Conservation (phyloP, 1,140 invertebrate genomes). For the Yoshiicerus persimilis region DNA sequence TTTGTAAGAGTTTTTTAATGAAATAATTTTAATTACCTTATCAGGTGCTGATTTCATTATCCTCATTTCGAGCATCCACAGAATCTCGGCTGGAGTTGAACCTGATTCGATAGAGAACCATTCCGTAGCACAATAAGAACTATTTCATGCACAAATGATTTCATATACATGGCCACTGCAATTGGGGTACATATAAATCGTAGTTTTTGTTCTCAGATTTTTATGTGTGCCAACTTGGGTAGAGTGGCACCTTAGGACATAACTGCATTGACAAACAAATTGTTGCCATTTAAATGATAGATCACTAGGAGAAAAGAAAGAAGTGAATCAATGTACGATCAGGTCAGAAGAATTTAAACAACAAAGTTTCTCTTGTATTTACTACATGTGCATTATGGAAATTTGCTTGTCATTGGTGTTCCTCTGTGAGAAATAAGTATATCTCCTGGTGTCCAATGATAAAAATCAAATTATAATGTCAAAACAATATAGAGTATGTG, state of each 20-base stretch:
- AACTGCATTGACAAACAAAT: neutral
- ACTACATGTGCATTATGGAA: neutral
- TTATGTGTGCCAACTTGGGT: neutral
- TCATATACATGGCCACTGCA: neutral
- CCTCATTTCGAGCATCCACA: slow-evolving; percentile 9
- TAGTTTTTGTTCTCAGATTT: neutral
- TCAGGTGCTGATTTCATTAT: slow-evolving; percentile 22
- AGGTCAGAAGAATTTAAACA: neutral
- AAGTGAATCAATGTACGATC: neutral
- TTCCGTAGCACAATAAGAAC: neutral
- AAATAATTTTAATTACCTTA: slow-evolving; percentile 5
- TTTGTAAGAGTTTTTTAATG: too few species aligned
- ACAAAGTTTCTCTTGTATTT: neutral
- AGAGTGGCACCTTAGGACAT: neutral
- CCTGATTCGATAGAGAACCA: slow-evolving; percentile 1
- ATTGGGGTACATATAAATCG: neutral
- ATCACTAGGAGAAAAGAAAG: neutral
- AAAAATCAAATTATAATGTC: neutral
- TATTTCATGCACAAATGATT: neutral
- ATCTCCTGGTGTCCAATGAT: neutral
- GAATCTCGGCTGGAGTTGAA: neutral
- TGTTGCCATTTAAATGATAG: neutral
- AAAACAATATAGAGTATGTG: neutral
- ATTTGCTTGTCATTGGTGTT: neutral
- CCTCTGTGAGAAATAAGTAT: neutral